Percentiles rank a stretch among this genome's conserved stretches.
Conservation (phyloP, 2,888 invertebrate species). For the Sinohyriopsis cumingii region DNA sequence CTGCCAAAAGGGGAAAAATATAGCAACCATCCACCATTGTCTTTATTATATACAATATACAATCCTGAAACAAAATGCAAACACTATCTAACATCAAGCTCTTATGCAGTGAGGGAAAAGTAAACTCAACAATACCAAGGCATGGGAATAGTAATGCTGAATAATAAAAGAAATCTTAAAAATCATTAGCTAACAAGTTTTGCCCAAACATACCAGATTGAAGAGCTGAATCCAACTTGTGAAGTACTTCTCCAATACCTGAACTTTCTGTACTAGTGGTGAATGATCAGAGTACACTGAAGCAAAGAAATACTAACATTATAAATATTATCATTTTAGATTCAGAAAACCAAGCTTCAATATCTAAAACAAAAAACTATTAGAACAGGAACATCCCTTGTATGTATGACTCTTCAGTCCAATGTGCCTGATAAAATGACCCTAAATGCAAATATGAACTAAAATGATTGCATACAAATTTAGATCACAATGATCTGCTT, state of each 20-base stretch:
- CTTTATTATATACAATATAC: no score
- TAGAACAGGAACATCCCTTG: background rate
- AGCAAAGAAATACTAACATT: slow-evolving; percentile 27
- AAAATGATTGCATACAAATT: no score
- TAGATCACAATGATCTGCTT: background rate
- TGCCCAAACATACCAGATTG: slow-evolving; percentile 51
- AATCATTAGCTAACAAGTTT: background rate
- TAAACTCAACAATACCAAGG: no score
- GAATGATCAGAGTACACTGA: slow-evolving; percentile 74
- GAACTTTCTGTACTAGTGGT: slow-evolving; percentile 74
- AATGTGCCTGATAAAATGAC: background rate
- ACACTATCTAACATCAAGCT: no score
- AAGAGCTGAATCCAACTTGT: slow-evolving; percentile 70
- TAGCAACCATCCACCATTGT: no score
- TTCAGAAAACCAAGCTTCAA: background rate
- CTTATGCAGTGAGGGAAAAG: no score
- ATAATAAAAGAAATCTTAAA: background rate
- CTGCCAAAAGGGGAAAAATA: no score
- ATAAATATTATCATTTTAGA: background rate
- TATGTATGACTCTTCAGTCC: background rate
- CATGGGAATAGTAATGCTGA: background rate
- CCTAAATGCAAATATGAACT: no score
- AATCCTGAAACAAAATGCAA: no score
- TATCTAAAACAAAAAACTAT: background rate
- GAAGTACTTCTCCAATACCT: slow-evolving; percentile 77